These are phyloP conservation scores for Etheostoma nigrum DNA, from an alignment of 2,797 vertebrate genomes.

Conservation along the genomic window DNA sequence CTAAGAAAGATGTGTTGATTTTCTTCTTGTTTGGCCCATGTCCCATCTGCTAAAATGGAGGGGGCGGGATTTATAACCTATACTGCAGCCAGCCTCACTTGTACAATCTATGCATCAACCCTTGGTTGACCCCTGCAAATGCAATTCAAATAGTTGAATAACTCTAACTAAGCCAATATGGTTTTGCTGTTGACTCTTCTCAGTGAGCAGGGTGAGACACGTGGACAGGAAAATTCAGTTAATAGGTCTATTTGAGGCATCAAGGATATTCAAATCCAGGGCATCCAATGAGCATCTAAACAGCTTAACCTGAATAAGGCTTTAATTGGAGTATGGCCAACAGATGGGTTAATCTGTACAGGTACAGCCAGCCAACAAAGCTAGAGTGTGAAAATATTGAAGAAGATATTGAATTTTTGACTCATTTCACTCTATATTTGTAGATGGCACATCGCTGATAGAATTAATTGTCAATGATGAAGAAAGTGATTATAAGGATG, in stretches of 20 bases:
- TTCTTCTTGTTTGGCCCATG: too few relatives aligned
- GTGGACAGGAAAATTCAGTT: conserved; percentile 58
- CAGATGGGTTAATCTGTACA: conserved; percentile 34
- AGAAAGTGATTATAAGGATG: background rate
- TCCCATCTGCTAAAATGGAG: too few relatives aligned
- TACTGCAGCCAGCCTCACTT: too few relatives aligned
- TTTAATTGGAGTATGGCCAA: conserved; percentile 54
- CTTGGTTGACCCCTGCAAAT: background rate
- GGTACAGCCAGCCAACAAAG: conserved; percentile 18
- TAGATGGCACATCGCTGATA: background rate
- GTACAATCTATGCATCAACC: too few relatives aligned
- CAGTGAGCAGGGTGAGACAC: conserved; percentile 39
- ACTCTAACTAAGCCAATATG: background rate
- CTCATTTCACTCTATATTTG: conserved; percentile 3
- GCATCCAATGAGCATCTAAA: conserved; percentile 64
- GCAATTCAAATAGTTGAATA: background rate
- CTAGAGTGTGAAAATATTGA: conserved; percentile 4
- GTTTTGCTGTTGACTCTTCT: conserved; percentile 33
- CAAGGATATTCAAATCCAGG: conserved; percentile 51
- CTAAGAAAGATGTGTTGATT: too few relatives aligned
- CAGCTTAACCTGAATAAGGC: conserved; percentile 71
- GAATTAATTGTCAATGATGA: background rate
- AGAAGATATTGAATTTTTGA: background rate
- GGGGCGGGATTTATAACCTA: too few relatives aligned
- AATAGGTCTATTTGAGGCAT: conserved; percentile 74